A percentile compares a stretch with the other conserved stretches of the same genome.
These are phyloP conservation scores for Bombylius major DNA, from an alignment of 2,888 invertebrate genomes.

Conservation along the genomic window DNA sequence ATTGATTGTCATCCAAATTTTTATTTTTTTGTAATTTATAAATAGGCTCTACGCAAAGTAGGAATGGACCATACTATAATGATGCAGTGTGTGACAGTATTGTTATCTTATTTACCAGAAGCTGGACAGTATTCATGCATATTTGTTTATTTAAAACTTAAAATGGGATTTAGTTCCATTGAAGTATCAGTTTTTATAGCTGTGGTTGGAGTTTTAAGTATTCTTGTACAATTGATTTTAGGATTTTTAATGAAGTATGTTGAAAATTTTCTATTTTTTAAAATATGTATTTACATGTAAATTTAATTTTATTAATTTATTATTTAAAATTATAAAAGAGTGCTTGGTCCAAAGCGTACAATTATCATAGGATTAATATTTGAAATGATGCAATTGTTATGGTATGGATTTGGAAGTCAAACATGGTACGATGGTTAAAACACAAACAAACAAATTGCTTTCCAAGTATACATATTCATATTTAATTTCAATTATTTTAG, in stretches of 20 bases:
- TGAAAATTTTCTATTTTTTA: not conserved
- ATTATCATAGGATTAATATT: slow-evolving; percentile 94
- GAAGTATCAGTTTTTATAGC: slow-evolving; percentile 98
- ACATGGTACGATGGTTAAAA: slow-evolving; percentile 51
- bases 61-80: slow-evolving; percentile 92
- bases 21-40: too few relatives aligned
- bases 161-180: slow-evolving; percentile 90
- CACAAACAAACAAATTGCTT: not conserved
- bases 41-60: slow-evolving; percentile 68
- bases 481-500: slow-evolving; percentile 31
- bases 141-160: slow-evolving; percentile 95
- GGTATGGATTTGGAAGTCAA: slow-evolving; percentile 94
- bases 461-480: not conserved
- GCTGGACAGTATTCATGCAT: slow-evolving; percentile 99
- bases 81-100: slow-evolving; percentile 93
- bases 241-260: slow-evolving; percentile 60
- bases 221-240: slow-evolving; percentile 82
- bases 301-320: slow-evolving; percentile 10
- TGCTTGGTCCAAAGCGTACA: slow-evolving; percentile 88
- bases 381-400: slow-evolving; percentile 93
- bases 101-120: slow-evolving; percentile 95
- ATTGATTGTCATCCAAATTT: too few relatives aligned
- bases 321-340: slow-evolving; percentile 31
- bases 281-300: not conserved
- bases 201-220: slow-evolving; percentile 89